These are phyloP conservation scores for Cryptotis parvus DNA, from an alignment of 2,113 vertebrate species.

Conservation along the genomic window DNA sequence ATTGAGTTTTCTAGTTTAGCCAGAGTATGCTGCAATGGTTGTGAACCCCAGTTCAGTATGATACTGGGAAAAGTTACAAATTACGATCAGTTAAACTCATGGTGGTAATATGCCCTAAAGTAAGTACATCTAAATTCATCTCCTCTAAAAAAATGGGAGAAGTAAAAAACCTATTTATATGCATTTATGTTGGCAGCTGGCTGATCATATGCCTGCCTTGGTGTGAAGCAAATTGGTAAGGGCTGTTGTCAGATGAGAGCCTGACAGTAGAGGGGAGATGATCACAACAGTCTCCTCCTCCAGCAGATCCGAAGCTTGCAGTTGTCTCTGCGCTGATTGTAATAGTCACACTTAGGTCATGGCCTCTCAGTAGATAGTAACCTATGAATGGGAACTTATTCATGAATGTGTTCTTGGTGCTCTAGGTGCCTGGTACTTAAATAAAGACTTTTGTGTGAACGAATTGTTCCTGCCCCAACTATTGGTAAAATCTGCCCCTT, in stretches of 20 bases:
- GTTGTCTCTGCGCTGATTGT: neutral
- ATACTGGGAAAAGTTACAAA: neutral
- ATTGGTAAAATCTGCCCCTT: constrained; percentile 9
- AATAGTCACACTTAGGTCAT: neutral
- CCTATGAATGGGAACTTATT: neutral
- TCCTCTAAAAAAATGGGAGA: neutral
- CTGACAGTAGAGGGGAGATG: neutral
- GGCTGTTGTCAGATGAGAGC: neutral
- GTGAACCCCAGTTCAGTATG: neutral
- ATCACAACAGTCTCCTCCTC: neutral
- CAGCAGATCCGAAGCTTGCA: neutral
- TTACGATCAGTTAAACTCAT: neutral
- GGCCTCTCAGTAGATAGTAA: neutral
- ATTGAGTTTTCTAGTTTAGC: neutral
- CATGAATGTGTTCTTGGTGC: neutral
- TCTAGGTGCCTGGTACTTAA: neutral
- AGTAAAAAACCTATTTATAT: neutral
- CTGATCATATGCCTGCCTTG: neutral
- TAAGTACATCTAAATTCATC: neutral
- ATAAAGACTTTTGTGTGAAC: neutral
- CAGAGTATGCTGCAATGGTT: neutral
- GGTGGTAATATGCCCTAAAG: neutral
- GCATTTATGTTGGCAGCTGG: too few relatives aligned
- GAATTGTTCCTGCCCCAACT: neutral
- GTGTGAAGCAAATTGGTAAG: neutral